phyloP scores from a whole-genome alignment of 2,888 invertebrate genomes.

The Auanema freiburgensis region DNA sequence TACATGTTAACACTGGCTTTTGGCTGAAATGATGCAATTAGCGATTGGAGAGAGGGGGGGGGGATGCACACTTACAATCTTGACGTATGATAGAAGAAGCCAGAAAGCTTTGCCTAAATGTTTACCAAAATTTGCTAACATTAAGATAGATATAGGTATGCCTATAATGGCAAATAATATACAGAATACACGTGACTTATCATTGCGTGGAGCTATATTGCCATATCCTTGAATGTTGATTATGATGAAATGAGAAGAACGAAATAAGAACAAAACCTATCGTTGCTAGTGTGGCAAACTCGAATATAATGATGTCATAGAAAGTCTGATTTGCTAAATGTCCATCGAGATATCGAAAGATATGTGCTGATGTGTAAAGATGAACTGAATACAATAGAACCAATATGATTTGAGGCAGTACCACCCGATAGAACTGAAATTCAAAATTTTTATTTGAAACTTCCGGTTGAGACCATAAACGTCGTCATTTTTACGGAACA shows the following conservation, averaged over 20 bases:
- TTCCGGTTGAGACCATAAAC: background rate
- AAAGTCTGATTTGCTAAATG: conserved; percentile 22
- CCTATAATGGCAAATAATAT: conserved; percentile 41
- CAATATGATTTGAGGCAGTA: conserved; percentile 32
- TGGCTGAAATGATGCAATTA: conserved; percentile 11
- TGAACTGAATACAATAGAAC: conserved; percentile 16
- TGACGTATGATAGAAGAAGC: conserved; percentile 9
- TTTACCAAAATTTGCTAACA: conserved; percentile 37
- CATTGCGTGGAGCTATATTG: conserved; percentile 42
- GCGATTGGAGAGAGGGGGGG: too few species aligned
- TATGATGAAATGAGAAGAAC: background rate
- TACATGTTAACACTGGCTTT: conserved; percentile 23
- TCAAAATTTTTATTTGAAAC: conserved; percentile 1
- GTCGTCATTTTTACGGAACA: background rate
- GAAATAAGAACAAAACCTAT: conserved; percentile 22
- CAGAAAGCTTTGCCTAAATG: conserved; percentile 18
- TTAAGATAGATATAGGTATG: conserved; percentile 37
- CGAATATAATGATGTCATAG: conserved; percentile 38
- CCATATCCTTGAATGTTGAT: conserved; percentile 41
- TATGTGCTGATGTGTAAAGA: conserved; percentile 23
- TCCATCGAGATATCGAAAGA: conserved; percentile 31
- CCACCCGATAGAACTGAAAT: conserved; percentile 16
- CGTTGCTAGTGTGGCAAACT: conserved; percentile 40
- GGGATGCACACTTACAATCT: conserved; percentile 4
- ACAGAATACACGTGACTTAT: conserved; percentile 33